A percentile compares a stretch with the other conserved stretches of the same genome.
Conservation (phyloP, 2,797 vertebrate species). For the Pangasius mekongensis region DNA sequence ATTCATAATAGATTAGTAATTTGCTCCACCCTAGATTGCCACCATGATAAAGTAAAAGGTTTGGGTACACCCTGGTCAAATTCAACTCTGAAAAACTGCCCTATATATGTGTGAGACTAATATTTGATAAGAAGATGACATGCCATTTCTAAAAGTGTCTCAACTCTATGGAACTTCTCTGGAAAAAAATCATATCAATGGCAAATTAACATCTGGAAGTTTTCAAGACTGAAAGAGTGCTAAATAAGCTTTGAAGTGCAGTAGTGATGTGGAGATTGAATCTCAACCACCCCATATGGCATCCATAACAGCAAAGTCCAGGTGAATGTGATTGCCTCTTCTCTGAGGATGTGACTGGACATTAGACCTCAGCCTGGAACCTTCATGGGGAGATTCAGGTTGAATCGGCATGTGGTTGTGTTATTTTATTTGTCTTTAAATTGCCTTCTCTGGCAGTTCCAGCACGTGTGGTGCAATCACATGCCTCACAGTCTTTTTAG, state of each 20-base stretch:
- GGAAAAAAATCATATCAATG: background rate
- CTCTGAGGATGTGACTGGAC: background rate
- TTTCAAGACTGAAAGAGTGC: background rate
- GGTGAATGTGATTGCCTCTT: background rate
- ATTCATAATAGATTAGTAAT: background rate
- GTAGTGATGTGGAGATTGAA: background rate
- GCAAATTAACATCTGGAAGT: background rate
- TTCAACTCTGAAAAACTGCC: background rate
- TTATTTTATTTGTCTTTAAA: background rate
- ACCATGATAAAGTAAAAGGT: background rate
- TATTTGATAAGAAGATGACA: background rate
- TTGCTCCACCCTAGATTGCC: background rate
- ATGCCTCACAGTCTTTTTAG: background rate
- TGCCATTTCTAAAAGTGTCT: background rate
- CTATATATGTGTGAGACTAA: background rate
- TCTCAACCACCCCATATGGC: background rate
- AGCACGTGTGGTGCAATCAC: background rate
- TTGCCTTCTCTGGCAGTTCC: background rate
- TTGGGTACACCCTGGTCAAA: background rate
- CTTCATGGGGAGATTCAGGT: background rate
- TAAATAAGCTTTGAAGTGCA: background rate
- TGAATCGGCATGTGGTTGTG: background rate
- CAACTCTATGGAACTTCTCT: background rate
- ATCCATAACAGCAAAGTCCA: slow-evolving; percentile 6
- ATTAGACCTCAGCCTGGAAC: background rate